A percentile compares a stretch with the other conserved stretches of the same genome.
Conservation (phyloP, 2,888 invertebrate species). For the Bedellia somnulentella region DNA sequence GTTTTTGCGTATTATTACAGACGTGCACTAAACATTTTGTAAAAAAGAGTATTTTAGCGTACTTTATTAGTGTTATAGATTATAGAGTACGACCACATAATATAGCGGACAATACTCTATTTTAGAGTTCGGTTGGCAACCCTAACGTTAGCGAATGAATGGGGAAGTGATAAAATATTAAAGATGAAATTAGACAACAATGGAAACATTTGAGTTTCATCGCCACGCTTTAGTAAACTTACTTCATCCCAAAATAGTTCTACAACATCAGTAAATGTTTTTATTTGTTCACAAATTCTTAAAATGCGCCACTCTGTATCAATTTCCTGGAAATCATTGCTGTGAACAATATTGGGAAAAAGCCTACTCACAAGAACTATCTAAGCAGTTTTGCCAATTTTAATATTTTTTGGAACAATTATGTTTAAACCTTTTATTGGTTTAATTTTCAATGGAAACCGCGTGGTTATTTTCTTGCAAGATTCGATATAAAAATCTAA, state of each 20-base stretch:
- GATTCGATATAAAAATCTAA: too few relatives aligned
- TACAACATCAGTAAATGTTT: conserved; percentile 9
- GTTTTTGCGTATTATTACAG: too few relatives aligned
- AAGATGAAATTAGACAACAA: conserved; percentile 7
- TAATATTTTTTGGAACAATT: conserved; percentile 5
- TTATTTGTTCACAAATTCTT: conserved; percentile 8
- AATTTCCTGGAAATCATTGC: conserved; percentile 7
- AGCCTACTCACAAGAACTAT: conserved; percentile 2
- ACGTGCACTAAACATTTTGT: too few relatives aligned
- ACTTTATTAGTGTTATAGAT: too few relatives aligned
- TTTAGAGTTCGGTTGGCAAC: too few relatives aligned
- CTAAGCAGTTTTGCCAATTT: conserved; percentile 8
- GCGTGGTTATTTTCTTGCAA: conserved; percentile 6
- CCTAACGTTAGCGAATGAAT: conserved; percentile 9
- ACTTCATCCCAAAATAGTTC: conserved; percentile 10
- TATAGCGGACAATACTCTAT: too few relatives aligned
- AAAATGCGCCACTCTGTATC: conserved; percentile 7
- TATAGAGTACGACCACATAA: too few relatives aligned
- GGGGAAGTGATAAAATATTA: too few relatives aligned
- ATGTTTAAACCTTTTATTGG: conserved; percentile 9
- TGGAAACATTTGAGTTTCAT: conserved; percentile 9
- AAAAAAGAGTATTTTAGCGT: too few relatives aligned
- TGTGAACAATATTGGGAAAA: conserved; percentile 8
- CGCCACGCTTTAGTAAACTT: too few relatives aligned
- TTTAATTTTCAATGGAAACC: conserved; percentile 11